Evolutionary conservation across 2,113 vertebrate genomes (phyloP).

Genomic region (Nibea albiflora): DNA sequence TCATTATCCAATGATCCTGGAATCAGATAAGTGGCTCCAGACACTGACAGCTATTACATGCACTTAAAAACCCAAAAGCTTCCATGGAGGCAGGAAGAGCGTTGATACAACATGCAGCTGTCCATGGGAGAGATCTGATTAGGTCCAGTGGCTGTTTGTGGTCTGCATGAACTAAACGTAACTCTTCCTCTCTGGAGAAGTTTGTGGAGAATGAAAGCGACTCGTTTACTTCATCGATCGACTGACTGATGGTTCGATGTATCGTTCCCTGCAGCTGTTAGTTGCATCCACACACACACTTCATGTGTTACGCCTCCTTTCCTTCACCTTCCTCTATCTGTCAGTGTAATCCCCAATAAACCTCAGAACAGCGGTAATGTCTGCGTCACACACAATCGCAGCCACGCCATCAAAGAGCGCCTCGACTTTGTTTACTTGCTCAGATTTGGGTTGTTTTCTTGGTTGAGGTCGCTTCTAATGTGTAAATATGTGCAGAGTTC

Average conservation of each 20-base stretch:
- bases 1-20: conserved; percentile 11
- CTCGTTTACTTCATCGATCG: background rate
- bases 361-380: too few species aligned
- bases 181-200: background rate
- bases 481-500: too few species aligned
- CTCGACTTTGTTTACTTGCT: too few species aligned
- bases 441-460: too few species aligned
- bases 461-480: too few species aligned
- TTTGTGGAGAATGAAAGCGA: conserved; percentile 5
- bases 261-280: conserved; percentile 13
- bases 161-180: conserved; percentile 9
- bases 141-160: background rate
- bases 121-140: background rate
- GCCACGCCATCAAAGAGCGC: too few species aligned
- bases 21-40: conserved; percentile 26
- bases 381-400: too few species aligned
- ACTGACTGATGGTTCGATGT: conserved; percentile 36
- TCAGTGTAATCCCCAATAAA: conserved; percentile 16
- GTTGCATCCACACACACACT: conserved; percentile 19
- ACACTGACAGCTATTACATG: conserved; percentile 20
- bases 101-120: background rate
- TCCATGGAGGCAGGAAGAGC: background rate
- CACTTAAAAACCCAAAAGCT: conserved; percentile 3
- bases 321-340: conserved; percentile 43
- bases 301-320: too few species aligned